Percentiles rank a stretch among this genome's conserved stretches.
These are phyloP conservation scores for Aradus depressus DNA, from an alignment of 2,888 invertebrate genomes.

Conservation along the genomic window DNA sequence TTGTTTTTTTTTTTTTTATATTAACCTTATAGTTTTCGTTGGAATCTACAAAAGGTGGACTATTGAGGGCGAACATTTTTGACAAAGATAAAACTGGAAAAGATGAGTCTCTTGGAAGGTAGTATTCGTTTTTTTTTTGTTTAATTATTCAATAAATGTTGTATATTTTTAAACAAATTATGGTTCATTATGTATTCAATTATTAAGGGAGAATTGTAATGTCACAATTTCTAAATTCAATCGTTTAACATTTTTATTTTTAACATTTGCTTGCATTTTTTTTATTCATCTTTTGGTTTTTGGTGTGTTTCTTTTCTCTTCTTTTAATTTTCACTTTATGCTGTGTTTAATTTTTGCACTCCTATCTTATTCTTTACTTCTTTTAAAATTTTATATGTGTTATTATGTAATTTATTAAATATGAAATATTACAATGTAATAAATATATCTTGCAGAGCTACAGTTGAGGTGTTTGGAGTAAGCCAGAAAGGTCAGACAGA, in stretches of 20 bases:
- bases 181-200: not conserved
- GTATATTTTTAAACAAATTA: constrained; percentile 2
- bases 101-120: constrained; percentile 91
- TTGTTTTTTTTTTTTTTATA: constrained; percentile 38
- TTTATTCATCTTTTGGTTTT: constrained; percentile 3
- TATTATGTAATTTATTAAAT: not conserved
- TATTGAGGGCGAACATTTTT: constrained; percentile 56
- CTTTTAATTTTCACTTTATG: not conserved
- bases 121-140: too few species aligned
- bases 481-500: constrained; percentile 60
- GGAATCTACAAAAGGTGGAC: constrained; percentile 42
- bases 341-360: constrained; percentile 2
- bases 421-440: too few species aligned
- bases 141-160: constrained; percentile 6
- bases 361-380: not conserved
- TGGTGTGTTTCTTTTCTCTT: constrained; percentile 4
- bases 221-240: not conserved
- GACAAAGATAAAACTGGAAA: constrained; percentile 87
- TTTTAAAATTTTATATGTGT: not conserved
- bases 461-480: constrained; percentile 57
- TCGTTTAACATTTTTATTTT: not conserved
- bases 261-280: not conserved
- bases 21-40: constrained; percentile 41
- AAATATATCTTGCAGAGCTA: too few species aligned
- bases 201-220: too few species aligned